Evolutionary conservation across 2,797 vertebrate species (phyloP).

Genomic region (Lophotriccus pileatus): DNA sequence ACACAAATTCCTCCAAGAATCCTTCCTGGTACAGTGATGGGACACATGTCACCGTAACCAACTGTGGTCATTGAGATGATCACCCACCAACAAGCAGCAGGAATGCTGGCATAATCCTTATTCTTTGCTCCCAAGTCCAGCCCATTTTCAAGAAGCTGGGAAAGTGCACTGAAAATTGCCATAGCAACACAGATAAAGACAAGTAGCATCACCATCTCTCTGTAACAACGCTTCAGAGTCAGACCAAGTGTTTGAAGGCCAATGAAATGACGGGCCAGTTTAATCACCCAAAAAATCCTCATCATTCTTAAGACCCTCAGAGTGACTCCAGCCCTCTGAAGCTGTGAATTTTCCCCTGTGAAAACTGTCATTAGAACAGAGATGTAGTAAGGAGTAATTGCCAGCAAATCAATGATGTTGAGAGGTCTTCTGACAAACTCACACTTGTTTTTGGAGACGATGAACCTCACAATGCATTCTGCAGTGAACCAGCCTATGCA

Average conservation of each 20-base stretch:
- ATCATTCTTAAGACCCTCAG: slow-evolving; percentile 96
- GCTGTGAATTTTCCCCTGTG: slow-evolving; percentile 91
- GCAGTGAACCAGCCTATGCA: slow-evolving; percentile 99
- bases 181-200: slow-evolving; percentile 98
- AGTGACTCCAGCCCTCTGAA: slow-evolving; percentile 93
- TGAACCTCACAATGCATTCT: slow-evolving; percentile 95
- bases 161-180: slow-evolving; percentile 98
- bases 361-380: slow-evolving; percentile 89
- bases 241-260: slow-evolving; percentile 97
- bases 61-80: slow-evolving; percentile 99
- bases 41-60: slow-evolving; percentile 98
- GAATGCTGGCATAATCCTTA: slow-evolving; percentile 95
- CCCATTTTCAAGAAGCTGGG: slow-evolving; percentile 96
- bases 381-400: slow-evolving; percentile 98
- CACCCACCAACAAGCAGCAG: slow-evolving; percentile 99
- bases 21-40: slow-evolving; percentile 92
- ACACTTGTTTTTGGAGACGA: slow-evolving; percentile 95
- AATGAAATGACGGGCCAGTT: slow-evolving; percentile 97
- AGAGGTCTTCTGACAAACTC: slow-evolving; percentile 94
- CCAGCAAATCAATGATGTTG: slow-evolving; percentile 96
- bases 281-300: slow-evolving; percentile 99
- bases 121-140: slow-evolving; percentile 91
- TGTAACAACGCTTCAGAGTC: slow-evolving; percentile 94
- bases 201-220: slow-evolving; percentile 98
- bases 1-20: slow-evolving; percentile 97